These are phyloP conservation scores for Eilema caniola DNA, from an alignment of 2,888 invertebrate genomes.

Conservation along the genomic window DNA sequence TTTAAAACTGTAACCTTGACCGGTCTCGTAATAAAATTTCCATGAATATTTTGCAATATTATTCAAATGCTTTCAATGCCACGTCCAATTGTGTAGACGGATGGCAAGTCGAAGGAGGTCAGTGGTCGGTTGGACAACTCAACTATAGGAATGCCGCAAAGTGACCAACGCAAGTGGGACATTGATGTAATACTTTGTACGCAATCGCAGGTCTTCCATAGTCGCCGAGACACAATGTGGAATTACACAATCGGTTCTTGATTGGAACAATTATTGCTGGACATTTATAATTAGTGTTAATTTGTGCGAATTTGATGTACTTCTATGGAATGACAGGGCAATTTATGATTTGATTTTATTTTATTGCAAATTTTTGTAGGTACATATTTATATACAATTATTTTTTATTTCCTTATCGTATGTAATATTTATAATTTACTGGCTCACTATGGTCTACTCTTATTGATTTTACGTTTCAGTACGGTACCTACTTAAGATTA, in stretches of 20 bases:
- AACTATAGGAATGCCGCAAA: slow-evolving; percentile 45
- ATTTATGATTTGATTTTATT: background rate
- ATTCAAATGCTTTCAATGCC: slow-evolving; percentile 74
- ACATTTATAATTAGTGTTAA: background rate
- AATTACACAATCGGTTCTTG: slow-evolving; percentile 29
- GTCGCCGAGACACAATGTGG: slow-evolving; percentile 47
- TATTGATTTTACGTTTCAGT: no score
- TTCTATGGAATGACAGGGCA: background rate
- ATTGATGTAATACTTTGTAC: slow-evolving; percentile 67
- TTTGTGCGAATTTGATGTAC: background rate
- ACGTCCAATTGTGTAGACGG: slow-evolving; percentile 50
- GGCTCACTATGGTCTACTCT: no score
- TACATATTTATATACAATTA: no score
- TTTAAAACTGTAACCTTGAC: slow-evolving; percentile 66
- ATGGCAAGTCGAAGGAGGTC: slow-evolving; percentile 57
- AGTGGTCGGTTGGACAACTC: slow-evolving; percentile 58
- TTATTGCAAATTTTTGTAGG: no score
- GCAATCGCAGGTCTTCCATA: slow-evolving; percentile 64
- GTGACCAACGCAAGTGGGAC: slow-evolving; percentile 65
- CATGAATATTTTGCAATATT: slow-evolving; percentile 66
- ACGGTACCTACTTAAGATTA: no score
- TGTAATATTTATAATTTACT: no score
- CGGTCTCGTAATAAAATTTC: slow-evolving; percentile 59
- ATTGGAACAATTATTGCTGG: background rate
- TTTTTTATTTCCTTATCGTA: no score